phyloP scores from a whole-genome alignment of 2,797 vertebrate species.

The Podarcis siculus region DNA sequence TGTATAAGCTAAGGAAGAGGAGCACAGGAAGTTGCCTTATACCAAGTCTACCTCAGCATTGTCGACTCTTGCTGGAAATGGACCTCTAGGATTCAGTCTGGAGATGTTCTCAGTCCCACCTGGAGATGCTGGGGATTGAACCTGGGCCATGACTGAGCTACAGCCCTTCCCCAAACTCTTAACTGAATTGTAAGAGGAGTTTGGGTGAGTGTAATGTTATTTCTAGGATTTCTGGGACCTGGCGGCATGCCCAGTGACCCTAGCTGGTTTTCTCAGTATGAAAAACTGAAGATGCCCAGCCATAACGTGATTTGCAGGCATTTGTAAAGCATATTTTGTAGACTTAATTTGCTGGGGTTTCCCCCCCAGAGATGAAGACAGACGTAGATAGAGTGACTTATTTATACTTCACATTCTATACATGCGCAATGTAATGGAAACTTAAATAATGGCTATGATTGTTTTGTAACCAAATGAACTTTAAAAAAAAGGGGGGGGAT shows the following conservation, averaged over 20 bases:
- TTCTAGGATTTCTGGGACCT: not conserved
- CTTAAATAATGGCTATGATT: constrained; percentile 39
- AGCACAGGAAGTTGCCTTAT: too few species aligned
- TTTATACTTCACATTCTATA: not conserved
- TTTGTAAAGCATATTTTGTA: not conserved
- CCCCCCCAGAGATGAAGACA: not conserved
- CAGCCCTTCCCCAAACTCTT: too few species aligned
- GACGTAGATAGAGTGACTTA: not conserved
- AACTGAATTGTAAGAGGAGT: too few species aligned
- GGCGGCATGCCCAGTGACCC: not conserved
- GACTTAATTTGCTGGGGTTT: not conserved
- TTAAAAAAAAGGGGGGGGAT: not conserved
- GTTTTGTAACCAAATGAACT: constrained; percentile 17
- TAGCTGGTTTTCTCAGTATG: not conserved
- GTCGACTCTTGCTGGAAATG: not conserved
- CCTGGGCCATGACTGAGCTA: too few species aligned
- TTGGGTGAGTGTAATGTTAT: not conserved
- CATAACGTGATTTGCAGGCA: not conserved
- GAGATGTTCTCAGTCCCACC: too few species aligned
- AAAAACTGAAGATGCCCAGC: not conserved
- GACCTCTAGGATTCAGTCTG: too few species aligned
- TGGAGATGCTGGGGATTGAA: too few species aligned
- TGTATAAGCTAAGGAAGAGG: not conserved
- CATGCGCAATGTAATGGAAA: constrained; percentile 28
- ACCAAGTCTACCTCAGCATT: too few species aligned